phyloP scores from a whole-genome alignment of 2,797 vertebrate species.

The Channa striata region DNA sequence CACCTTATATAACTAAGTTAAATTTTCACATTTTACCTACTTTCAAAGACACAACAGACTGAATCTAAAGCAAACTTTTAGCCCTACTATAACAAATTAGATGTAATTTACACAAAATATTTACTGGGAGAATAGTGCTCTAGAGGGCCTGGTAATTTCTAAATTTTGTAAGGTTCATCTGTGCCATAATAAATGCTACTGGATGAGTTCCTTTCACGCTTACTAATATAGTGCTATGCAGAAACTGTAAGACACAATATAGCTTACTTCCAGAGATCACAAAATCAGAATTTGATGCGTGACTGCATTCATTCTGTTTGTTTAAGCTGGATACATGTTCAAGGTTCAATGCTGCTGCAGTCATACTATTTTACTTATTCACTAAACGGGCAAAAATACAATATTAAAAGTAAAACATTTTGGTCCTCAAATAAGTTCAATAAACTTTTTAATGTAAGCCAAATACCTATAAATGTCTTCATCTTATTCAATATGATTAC shows the following conservation, averaged over 20 bases:
- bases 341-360: neutral
- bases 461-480: too few species aligned
- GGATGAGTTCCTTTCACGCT: neutral
- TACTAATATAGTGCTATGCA: neutral
- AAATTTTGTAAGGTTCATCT: neutral
- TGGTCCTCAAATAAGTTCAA: too few species aligned
- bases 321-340: neutral
- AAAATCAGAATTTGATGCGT: constrained; percentile 11
- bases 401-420: neutral
- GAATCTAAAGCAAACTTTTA: neutral
- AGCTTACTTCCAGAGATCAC: neutral
- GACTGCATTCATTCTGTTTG: neutral
- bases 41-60: neutral
- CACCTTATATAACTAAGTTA: too few species aligned
- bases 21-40: neutral
- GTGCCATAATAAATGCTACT: neutral
- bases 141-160: neutral
- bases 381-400: too few species aligned
- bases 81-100: neutral
- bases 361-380: too few species aligned
- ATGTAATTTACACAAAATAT: neutral
- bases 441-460: too few species aligned
- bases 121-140: neutral
- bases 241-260: neutral
- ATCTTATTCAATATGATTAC: too few species aligned